These are phyloP conservation scores for Spatula versicolor DNA, from an alignment of 2,797 vertebrate genomes.

Conservation along the genomic window DNA sequence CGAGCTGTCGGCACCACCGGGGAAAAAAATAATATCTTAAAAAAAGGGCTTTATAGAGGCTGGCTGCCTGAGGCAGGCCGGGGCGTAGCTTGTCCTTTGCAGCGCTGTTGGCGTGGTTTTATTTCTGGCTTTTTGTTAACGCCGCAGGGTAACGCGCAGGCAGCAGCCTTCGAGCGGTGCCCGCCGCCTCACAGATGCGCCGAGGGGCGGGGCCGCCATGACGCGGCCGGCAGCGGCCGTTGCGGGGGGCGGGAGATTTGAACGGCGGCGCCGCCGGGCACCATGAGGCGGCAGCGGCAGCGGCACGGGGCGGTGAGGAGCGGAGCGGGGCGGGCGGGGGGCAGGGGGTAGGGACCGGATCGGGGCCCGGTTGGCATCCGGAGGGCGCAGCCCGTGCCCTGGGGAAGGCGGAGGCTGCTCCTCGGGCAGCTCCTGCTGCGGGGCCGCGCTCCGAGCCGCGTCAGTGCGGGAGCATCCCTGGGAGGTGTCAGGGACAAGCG, in stretches of 20 bases:
- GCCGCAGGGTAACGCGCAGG: no score
- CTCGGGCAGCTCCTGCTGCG: not conserved
- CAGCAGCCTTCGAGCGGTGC: no score
- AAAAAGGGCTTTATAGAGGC: not conserved
- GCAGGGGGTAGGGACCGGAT: no score
- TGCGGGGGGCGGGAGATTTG: not conserved
- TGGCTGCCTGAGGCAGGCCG: not conserved
- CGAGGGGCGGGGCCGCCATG: not conserved
- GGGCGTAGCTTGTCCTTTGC: not conserved
- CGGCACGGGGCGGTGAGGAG: not conserved
- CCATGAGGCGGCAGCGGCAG: not conserved
- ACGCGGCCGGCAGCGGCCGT: not conserved
- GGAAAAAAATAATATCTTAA: no score
- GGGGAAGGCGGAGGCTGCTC: not conserved
- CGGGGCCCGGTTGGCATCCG: no score
- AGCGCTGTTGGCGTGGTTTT: no score
- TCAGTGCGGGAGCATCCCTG: not conserved
- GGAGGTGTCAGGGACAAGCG: not conserved
- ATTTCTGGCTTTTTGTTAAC: no score
- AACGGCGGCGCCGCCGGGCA: not conserved
- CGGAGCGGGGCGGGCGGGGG: no score
- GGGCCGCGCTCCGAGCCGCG: not conserved
- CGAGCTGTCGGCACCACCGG: conserved; percentile 6
- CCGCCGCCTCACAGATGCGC: no score
- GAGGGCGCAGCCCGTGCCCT: not conserved